Evolutionary conservation across 2,797 vertebrate genomes (phyloP), one percentile per base, ranked within the genome.

Genomic region (Rhincodon typus): DNA sequence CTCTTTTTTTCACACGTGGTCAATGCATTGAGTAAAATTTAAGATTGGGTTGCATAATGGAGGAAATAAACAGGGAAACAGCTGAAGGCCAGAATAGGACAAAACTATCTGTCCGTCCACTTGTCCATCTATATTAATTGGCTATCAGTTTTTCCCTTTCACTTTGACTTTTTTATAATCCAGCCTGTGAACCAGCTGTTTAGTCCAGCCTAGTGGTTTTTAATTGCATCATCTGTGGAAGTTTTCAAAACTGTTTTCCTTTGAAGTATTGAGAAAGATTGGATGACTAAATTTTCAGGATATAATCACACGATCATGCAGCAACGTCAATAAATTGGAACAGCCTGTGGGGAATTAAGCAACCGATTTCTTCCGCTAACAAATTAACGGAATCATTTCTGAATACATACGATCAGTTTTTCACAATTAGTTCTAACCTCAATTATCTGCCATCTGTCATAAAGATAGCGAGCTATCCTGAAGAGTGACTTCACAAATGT

Each of bases 371-470:
- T 57, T 62, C 53, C n/a, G 7, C 53, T 90, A 27, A 62, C 53
- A 66, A 66, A 30, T 90, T 53, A n/a, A 90, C 53, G 66, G 67
- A 94, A 69, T 91, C 53, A 91, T 50, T 94, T 94, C 46, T 94
- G 38, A 94, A 46, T 72, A 27, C 2, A 23, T 70, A 17, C 1
- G 21, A 19, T 10, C 17, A 62, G 53, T 15, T 62, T 90, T 62
- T 90, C 30, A 90, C 38, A 90, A 90, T 88, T 50, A 57, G 8
- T 88, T 88, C 57, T 57, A 30, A 15, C 13, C 27, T 12, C 86
- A 88, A 88, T 57, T 57, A 88, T 17, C 27, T 27, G 8, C 53
- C 50, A 17, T 88, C 27, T 62, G 87, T 62, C 30, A 62, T 34
- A 4, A 90, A 34, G 53, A 15, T 50, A 87, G 2, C 4, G 84